phyloP scores from a whole-genome alignment of 2,113 vertebrate genomes.

The Osmerus mordax region DNA sequence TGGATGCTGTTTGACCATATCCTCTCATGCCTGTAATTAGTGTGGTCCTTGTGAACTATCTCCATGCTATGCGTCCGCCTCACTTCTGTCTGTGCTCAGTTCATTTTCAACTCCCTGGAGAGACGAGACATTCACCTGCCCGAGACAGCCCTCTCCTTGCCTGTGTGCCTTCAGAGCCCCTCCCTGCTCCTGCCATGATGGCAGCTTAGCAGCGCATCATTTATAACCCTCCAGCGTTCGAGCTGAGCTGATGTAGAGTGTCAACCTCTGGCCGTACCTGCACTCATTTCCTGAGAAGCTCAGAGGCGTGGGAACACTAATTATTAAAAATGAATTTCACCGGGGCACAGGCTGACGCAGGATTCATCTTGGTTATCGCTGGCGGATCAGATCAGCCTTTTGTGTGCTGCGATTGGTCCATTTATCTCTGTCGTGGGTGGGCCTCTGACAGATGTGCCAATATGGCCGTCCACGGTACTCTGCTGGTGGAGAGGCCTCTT shows the following conservation, averaged over 20 bases:
- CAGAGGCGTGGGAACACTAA: slow-evolving; percentile 66
- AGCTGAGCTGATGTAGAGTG: slow-evolving; percentile 44
- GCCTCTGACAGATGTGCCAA: slow-evolving; percentile 76
- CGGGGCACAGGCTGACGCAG: slow-evolving; percentile 54
- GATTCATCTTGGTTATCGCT: slow-evolving; percentile 72
- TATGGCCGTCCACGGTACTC: slow-evolving; percentile 65
- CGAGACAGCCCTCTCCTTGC: slow-evolving; percentile 10
- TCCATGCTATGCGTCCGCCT: neutral
- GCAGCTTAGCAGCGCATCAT: slow-evolving; percentile 60
- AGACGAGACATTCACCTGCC: slow-evolving; percentile 45
- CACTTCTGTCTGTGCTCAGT: slow-evolving; percentile 45
- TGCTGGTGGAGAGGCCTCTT: slow-evolving; percentile 66
- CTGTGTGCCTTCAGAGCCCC: slow-evolving; percentile 41
- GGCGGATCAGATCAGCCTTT: slow-evolving; percentile 68
- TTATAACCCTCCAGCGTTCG: slow-evolving; percentile 51
- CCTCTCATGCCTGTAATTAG: slow-evolving; percentile 24
- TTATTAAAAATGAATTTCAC: slow-evolving; percentile 74
- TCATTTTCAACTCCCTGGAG: slow-evolving; percentile 49
- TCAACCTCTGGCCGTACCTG: slow-evolving; percentile 62
- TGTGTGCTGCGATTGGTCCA: slow-evolving; percentile 65
- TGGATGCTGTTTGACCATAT: neutral
- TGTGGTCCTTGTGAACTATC: no score
- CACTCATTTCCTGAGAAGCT: slow-evolving; percentile 64
- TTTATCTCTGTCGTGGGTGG: slow-evolving; percentile 73
- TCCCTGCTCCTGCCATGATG: slow-evolving; percentile 52